Conservation (phyloP, 2,888 invertebrate species). For the Noctua fimbriata region DNA sequence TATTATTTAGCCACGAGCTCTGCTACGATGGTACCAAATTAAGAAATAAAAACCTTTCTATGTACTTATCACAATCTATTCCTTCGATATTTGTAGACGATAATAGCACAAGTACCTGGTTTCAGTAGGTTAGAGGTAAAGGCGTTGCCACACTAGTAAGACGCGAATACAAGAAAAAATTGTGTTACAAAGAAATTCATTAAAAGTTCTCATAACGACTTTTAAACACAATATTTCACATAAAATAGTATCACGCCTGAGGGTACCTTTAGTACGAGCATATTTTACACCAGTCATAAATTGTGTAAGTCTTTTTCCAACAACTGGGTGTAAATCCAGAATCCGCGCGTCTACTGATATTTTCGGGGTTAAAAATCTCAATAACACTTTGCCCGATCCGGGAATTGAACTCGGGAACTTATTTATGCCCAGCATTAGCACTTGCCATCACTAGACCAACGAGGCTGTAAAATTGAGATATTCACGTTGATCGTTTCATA, state of each 20-base stretch:
- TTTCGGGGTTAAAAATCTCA: not conserved
- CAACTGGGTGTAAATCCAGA: not conserved
- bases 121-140: conserved; percentile 38
- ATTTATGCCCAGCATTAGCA: not conserved
- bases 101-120: conserved; percentile 17
- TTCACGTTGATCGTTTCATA: not conserved
- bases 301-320: not conserved
- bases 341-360: not conserved
- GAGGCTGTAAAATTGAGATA: not conserved
- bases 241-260: not conserved
- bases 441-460: not conserved
- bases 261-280: not conserved
- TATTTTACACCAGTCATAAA: not conserved
- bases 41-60: not conserved
- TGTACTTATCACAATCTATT: conserved; percentile 8
- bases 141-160: not conserved
- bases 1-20: too few species aligned
- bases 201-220: not conserved
- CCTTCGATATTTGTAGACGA: conserved; percentile 21
- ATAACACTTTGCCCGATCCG: not conserved
- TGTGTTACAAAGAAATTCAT: not conserved
- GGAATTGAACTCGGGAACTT: not conserved
- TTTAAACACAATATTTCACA: not conserved
- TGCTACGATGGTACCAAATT: not conserved
- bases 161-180: not conserved